Evolutionary conservation across 2,797 vertebrate genomes (phyloP).

Genomic region (Cyclura pinguis): DNA sequence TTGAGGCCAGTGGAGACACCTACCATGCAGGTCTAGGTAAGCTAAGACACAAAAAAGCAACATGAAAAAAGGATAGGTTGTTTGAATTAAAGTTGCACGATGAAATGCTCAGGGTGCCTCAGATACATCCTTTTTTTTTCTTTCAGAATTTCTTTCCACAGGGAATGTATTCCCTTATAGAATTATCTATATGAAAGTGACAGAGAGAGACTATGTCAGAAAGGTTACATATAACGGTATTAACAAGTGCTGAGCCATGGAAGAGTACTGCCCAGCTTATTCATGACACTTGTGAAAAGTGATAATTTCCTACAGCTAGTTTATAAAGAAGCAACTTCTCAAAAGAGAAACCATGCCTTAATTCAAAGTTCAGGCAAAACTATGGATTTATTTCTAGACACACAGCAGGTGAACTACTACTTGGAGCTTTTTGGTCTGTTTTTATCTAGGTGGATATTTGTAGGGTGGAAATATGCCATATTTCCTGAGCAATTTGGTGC

Average conservation of each 20-base stretch:
- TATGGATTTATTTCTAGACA: neutral
- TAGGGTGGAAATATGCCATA: neutral
- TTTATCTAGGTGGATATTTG: neutral
- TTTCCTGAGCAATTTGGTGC: neutral
- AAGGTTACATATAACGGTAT: no score
- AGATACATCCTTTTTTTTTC: neutral
- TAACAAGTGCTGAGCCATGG: no score
- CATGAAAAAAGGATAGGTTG: neutral
- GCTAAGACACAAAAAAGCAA: neutral
- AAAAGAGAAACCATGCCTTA: neutral
- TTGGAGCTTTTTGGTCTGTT: neutral
- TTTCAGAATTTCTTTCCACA: slow-evolving; percentile 9
- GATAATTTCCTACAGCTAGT: neutral
- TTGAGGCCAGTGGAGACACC: neutral
- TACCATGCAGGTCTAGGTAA: neutral
- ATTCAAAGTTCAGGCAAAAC: neutral
- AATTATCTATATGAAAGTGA: neutral
- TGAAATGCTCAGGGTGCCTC: neutral
- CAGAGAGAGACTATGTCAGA: neutral
- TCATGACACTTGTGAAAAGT: neutral
- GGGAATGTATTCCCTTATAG: neutral
- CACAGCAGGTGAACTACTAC: neutral
- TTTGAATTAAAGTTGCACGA: neutral
- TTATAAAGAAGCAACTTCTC: neutral
- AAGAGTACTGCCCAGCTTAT: no score